phyloP scores from a whole-genome alignment of 2,797 vertebrate genomes.

The Cuculus canorus region DNA sequence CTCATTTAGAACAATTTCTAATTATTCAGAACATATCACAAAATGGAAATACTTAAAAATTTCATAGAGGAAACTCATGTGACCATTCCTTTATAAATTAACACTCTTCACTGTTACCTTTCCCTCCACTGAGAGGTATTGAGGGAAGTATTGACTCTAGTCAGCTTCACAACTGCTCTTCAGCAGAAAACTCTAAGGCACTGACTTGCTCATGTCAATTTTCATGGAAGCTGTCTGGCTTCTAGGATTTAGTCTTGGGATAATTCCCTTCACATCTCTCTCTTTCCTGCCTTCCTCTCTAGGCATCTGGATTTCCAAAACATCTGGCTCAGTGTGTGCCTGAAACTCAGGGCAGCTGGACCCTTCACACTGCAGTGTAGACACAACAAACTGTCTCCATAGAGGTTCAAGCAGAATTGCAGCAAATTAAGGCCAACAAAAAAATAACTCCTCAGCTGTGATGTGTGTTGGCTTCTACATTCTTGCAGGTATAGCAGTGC shows the following conservation, averaged over 20 bases:
- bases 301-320: not conserved
- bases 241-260: not conserved
- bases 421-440: not conserved
- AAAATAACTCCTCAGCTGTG: not conserved
- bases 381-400: not conserved
- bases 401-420: not conserved
- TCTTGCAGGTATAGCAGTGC: not conserved
- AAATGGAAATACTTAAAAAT: conserved; percentile 40
- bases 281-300: not conserved
- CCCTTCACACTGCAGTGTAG: fast-evolving
- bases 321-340: not conserved
- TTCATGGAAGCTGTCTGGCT: not conserved
- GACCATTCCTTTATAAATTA: not conserved
- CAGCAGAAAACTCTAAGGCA: not conserved
- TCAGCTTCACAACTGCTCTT: not conserved
- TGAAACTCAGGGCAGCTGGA: not conserved
- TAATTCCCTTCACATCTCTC: not conserved
- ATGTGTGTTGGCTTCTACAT: not conserved
- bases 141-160: not conserved
- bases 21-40: not conserved
- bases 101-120: not conserved
- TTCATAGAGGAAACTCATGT: not conserved
- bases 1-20: not conserved
- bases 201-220: not conserved
- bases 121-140: not conserved